phyloP scores from a whole-genome alignment of 1,140 invertebrate species.

The Vollenhovia emeryi region DNA sequence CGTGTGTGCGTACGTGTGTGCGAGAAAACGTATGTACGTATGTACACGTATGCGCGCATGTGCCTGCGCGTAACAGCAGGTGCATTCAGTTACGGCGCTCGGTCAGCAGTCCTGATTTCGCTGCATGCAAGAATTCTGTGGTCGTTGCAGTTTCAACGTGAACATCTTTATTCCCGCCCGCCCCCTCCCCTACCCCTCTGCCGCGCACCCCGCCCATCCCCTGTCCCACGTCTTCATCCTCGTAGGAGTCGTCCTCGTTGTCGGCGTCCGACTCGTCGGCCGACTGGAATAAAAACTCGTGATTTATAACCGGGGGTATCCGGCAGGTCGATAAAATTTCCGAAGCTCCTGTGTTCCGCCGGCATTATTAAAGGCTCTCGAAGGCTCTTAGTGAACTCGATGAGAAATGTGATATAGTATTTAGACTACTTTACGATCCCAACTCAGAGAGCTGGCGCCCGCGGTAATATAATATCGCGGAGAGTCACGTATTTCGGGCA shows the following conservation, averaged over 20 bases:
- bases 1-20: neutral
- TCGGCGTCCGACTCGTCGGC: conserved; percentile 42
- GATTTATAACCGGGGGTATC: conserved; percentile 70
- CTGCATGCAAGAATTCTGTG: conserved; percentile 76
- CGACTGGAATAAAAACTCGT: conserved; percentile 74
- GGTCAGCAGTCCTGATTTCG: conserved; percentile 77
- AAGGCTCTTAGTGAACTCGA: conserved; percentile 54
- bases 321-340: conserved; percentile 71
- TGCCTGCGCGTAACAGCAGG: conserved; percentile 33
- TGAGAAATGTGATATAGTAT: conserved; percentile 33
- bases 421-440: conserved; percentile 39
- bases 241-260: conserved; percentile 34
- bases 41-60: neutral
- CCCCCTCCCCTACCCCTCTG: neutral
- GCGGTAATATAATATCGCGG: neutral
- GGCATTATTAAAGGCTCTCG: conserved; percentile 51
- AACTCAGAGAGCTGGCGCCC: neutral
- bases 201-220: neutral
- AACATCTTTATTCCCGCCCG: conserved; percentile 70
- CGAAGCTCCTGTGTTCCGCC: conserved; percentile 23
- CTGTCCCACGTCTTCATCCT: neutral
- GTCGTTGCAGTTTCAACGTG: conserved; percentile 75
- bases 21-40: neutral
- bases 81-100: conserved; percentile 71
- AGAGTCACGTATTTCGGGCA: conserved; percentile 36